Evolutionary conservation across 2,888 invertebrate species (phyloP), one percentile per base, ranked within the genome.

Genomic region (Cyclophora albipunctata): DNA sequence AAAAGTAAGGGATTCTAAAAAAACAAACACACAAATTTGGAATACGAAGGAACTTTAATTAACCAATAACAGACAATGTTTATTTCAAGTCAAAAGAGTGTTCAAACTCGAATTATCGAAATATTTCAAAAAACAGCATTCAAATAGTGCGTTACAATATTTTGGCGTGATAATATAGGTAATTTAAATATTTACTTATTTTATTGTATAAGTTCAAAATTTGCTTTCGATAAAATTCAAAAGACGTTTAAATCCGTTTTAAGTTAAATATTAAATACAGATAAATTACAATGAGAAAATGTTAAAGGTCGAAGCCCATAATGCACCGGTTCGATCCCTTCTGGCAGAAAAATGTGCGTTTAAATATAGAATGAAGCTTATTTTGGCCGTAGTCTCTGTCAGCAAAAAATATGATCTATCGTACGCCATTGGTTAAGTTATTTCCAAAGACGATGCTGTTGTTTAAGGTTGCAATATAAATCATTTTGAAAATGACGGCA

Each of bases 21-120:
- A 20, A 20, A 1, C 2, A 20, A 20, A 20, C 20, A 20, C 20
- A 20, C 20, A 37, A 37, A 4, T 5, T 33, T 50, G 45, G 69
- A 76, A 75, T 82, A 78, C 68, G 81, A 84, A 85, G 87, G 84
- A 87, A 84, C 84, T 88, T 87, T 88, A 88, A 83, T 87, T 80
- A 77, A 80, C 78, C 80, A 81, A 77, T 81, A 81, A 81, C 74
- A 78, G 80, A 82, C 77, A 80, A 70, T 69, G 66, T 69, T 71
- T 58, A 74, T 68, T 71, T 61, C 66, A 75, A 72, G 63, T 73
- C 20, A 20, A 20, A 20, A 20, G 20, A 20, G 20, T 20, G 20
- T 66, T 69, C 64, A 67, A 66, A 65, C 61, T 20, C 60, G 61
- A 60, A 59, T 71, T 64, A 65, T 66, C 63, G 63, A 65, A 67